Evolutionary conservation across 92 coral and sea anemone species (phyloP), one percentile per base, ranked within the genome.

Genomic region (Zoanthus gigantus): DNA sequence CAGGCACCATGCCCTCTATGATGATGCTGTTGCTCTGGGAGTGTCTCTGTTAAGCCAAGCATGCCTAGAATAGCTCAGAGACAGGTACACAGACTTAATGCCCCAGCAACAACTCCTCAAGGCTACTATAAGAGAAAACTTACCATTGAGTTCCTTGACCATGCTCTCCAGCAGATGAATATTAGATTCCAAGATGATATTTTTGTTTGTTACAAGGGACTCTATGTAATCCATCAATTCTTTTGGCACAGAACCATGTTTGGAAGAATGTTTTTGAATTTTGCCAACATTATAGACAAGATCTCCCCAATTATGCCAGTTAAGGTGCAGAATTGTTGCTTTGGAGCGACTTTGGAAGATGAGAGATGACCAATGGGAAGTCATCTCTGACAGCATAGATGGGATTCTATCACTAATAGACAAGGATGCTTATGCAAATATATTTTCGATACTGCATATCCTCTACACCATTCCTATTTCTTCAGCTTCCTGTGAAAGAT

Each of bases 181-280:
- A 80, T 76, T 34, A 80, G 85, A 67, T 80, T 80, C 72, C 85
- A 54, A 72, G 77, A 82, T 79, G 88, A 88, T 56, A 89, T 83
- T 73, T 89, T 57, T 89, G 88, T 65, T 42, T 89, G 89, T 71
- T 89, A 83, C 67, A 89, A 90, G 83, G 93, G 90, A 68, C 58
- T 86, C 72, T 86, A 80, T 66, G 72, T 86, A 12, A 83, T 90
- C 90, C 93, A 45, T 66, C 90, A 69, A 45, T 79, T 86, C 81
- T 90, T 73, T 58, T 90, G 87, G 89, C 82, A 32, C 60, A 71
- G 74, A 77, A 69, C 16, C 83, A 63, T 34, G 68, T 76, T 60
- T 91, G 94, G 92, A 91, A 91, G 89, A 88, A 91, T 88, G 92
- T 88, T 88, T 29, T 72, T 78, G 92, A 88, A 84, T 91, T 91